These are phyloP conservation scores for Omphaloscelis lunosa DNA, from an alignment of 2,888 invertebrate genomes.

Conservation along the genomic window DNA sequence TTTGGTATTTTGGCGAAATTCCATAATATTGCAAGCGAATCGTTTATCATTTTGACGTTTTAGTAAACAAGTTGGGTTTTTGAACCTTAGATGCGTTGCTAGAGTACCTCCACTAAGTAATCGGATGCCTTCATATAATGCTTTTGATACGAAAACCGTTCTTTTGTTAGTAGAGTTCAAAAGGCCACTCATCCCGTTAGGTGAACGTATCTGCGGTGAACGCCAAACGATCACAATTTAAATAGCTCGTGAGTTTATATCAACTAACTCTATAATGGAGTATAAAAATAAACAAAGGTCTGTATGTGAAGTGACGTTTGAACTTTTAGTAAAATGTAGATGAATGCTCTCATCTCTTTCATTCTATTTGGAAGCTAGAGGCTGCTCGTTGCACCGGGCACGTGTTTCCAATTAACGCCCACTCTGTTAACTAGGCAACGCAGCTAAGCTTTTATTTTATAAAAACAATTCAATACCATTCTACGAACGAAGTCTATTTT, in stretches of 20 bases:
- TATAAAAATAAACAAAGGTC: conserved; percentile 27
- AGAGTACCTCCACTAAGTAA: conserved; percentile 3
- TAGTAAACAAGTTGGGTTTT: conserved; percentile 28
- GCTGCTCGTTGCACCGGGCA: conserved; percentile 71
- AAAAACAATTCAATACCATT: conserved; percentile 48
- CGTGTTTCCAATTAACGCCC: conserved; percentile 78
- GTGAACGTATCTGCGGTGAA: conserved; percentile 20
- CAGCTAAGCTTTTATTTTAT: conserved; percentile 62
- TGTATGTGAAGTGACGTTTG: conserved; percentile 35
- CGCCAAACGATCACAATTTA: conserved; percentile 15
- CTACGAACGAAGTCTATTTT: conserved; percentile 45
- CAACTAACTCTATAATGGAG: conserved; percentile 3
- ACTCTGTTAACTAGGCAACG: conserved; percentile 63
- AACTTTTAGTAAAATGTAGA: conserved; percentile 40
- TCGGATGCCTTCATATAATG: conserved; percentile 5
- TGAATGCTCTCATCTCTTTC: conserved; percentile 66
- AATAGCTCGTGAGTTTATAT: conserved; percentile 8
- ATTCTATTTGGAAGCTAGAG: conserved; percentile 74
- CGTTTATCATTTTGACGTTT: conserved; percentile 27
- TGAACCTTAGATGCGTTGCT: background rate
- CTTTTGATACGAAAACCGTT: conserved; percentile 33
- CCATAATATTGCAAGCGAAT: conserved; percentile 37
- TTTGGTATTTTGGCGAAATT: conserved; percentile 37
- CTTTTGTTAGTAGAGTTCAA: conserved; percentile 27
- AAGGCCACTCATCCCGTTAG: conserved; percentile 29